Percentiles rank a stretch among this genome's conserved stretches.
Evolutionary conservation across 1,140 invertebrate genomes (phyloP).

Genomic region (Drosophila nebulosa): DNA sequence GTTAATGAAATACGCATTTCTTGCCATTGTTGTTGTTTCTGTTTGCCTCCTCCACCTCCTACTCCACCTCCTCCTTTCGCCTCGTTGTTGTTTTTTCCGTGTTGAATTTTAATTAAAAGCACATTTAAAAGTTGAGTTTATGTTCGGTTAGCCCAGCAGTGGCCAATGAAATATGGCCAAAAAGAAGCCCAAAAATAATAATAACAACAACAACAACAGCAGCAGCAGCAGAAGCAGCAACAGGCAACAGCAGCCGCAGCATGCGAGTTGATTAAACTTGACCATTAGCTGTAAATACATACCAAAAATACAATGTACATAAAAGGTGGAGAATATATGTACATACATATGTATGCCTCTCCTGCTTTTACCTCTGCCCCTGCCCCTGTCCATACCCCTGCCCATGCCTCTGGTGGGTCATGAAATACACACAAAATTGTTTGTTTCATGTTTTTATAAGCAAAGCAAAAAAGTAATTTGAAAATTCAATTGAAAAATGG

Average conservation of each 20-base stretch:
- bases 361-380: no score
- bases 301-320: neutral
- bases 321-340: no score
- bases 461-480: conserved; percentile 11
- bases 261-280: conserved; percentile 63
- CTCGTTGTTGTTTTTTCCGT: conserved; percentile 5
- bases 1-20: conserved; percentile 61
- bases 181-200: neutral
- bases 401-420: conserved; percentile 33
- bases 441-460: conserved; percentile 44
- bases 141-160: conserved; percentile 52
- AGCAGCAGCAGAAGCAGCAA: conserved; percentile 38
- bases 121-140: conserved; percentile 73
- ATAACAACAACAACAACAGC: conserved; percentile 5
- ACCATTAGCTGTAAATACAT: conserved; percentile 28
- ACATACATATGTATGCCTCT: no score
- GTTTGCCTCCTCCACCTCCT: no score
- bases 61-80: no score
- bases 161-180: conserved; percentile 63
- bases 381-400: no score
- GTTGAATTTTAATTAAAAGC: conserved; percentile 71
- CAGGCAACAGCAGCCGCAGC: conserved; percentile 36
- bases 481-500: neutral
- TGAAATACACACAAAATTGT: conserved; percentile 21
- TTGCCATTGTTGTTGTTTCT: conserved; percentile 19